Evolutionary conservation across 2,888 invertebrate species (phyloP).

Genomic region (Helicoverpa assulta): DNA sequence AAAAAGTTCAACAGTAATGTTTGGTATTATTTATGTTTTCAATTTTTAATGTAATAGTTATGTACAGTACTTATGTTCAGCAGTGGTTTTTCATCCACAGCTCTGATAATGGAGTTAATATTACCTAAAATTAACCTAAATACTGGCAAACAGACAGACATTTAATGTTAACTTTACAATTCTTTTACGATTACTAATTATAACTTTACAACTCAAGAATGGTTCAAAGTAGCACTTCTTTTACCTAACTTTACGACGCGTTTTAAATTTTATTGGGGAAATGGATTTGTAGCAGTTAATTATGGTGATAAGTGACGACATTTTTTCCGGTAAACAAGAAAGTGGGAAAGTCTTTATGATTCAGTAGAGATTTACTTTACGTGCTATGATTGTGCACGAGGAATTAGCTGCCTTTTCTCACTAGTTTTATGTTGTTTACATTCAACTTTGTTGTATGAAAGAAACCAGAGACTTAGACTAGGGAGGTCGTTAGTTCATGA

Average conservation of each 20-base stretch:
- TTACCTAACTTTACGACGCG: not conserved
- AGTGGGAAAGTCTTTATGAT: constrained; percentile 23
- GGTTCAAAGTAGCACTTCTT: not conserved
- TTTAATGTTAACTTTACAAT: no score
- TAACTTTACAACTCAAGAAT: not conserved
- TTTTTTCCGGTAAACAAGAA: constrained; percentile 30
- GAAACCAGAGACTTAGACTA: not conserved
- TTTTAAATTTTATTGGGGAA: constrained; percentile 49
- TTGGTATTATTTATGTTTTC: no score
- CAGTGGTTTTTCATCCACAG: no score
- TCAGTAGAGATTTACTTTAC: not conserved
- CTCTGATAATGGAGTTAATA: no score
- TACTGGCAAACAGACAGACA: not conserved
- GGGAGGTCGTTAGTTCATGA: constrained; percentile 15
- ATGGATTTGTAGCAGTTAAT: constrained; percentile 41
- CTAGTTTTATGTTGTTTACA: no score
- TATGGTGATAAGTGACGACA: constrained; percentile 22
- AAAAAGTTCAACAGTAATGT: no score
- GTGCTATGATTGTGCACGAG: not conserved
- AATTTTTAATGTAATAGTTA: no score
- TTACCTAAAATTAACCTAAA: no score
- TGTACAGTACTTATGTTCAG: no score
- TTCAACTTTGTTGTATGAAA: constrained; percentile 2
- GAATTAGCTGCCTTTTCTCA: not conserved
- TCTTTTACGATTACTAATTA: no score